phyloP scores from a whole-genome alignment of 1,140 invertebrate genomes.

The Thaumetopoea pityocampa region DNA sequence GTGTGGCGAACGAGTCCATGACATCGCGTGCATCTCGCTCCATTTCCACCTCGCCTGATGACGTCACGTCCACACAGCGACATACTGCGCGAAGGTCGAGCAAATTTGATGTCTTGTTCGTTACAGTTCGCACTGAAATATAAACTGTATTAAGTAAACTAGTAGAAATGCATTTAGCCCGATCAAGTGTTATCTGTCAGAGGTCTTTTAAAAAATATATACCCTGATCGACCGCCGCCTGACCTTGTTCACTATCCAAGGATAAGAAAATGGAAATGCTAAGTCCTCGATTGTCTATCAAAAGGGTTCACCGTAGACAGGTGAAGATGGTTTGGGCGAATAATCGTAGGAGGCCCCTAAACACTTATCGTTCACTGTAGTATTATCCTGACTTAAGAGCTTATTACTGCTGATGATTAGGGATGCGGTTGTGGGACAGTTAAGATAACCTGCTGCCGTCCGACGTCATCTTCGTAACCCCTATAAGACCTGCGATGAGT shows the following conservation, averaged over 20 bases:
- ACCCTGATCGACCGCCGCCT: neutral
- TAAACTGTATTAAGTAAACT: slow-evolving; percentile 3
- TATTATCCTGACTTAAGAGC: no score
- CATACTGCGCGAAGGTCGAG: slow-evolving; percentile 56
- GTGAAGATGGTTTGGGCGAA: no score
- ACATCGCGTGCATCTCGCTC: slow-evolving; percentile 54
- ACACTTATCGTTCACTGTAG: no score
- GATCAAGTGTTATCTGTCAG: slow-evolving; percentile 8
- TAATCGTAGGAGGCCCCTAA: no score
- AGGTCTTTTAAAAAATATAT: slow-evolving; percentile 6
- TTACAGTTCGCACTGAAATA: slow-evolving; percentile 24
- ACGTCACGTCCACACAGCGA: slow-evolving; percentile 49
- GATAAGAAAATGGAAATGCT: neutral
- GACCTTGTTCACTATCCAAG: neutral
- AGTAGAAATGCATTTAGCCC: neutral
- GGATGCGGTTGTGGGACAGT: no score
- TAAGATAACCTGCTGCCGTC: no score
- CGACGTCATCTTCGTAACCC: no score
- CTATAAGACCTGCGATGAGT: no score
- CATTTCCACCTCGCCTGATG: slow-evolving; percentile 57
- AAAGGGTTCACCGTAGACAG: no score
- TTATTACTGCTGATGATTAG: no score
- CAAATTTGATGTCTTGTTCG: slow-evolving; percentile 60
- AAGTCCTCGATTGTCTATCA: no score
- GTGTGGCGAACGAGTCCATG: slow-evolving; percentile 31